Base-by-base conservation (phyloP, 2,888 invertebrate genomes). In the Nomada hirtipes region DNA sequence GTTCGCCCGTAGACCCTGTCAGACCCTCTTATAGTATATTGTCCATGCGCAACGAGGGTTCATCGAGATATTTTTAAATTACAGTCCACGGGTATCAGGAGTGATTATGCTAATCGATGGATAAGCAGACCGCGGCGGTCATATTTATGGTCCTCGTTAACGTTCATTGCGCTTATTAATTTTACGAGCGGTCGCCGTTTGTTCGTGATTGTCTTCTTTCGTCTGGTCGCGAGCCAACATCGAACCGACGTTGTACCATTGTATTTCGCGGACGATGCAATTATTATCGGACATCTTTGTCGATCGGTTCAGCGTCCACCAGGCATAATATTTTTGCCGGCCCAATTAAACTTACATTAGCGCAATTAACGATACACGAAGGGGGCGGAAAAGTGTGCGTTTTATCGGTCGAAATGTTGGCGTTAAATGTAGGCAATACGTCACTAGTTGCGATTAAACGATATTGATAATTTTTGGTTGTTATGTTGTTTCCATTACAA, bases 81-180 rank as follows among this genome's bases (percentile, higher is more conserved):
- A 81, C 69, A 67, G 78, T 61, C 75, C 53, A 74, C 57, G 72
- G 23, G 79, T 86, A 86, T 86, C 83, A 20, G 61, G 69, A 79
- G 71, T 83, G 87, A 89, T 89, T 89, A 89, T 89, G 88, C 86
- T 89, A 88, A 89, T 89, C 86, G 82, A 50, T 52, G 77, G 84
- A 88, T 89, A 89, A 89, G 84, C 84, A 76, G 72, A 29, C 74
- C 77, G 83, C 80, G 65, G 79, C 69, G 81, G 74, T 63, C 72
- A 84, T 89, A 89, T 89, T 89, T 89, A 89, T 89, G 86, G 60
- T 69, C 72, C 86, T 88, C 87, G 90, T 90, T 88, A 87, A 88
- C 83, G 85, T 85, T 89, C 86, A 89, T 88, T 87, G 89, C 81
- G 82, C 86, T 89, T 90, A 90, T 90, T 90, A 90, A 90, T 90